A percentile compares a stretch with the other conserved stretches of the same genome.
These are phyloP conservation scores for Papilio protenor DNA, from an alignment of 2,888 invertebrate genomes.

Conservation along the genomic window DNA sequence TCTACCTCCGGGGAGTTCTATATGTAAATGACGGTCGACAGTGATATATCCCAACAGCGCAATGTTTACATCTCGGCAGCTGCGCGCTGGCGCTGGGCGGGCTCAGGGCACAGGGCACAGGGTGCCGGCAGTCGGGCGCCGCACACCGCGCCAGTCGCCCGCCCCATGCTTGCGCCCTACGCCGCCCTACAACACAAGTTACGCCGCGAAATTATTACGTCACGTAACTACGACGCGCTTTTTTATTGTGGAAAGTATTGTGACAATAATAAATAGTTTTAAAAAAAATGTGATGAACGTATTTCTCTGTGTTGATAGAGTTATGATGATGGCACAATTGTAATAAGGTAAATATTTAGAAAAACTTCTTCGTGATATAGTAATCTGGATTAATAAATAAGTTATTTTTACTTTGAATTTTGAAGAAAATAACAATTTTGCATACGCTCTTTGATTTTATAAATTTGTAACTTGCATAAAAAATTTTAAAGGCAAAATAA, in stretches of 20 bases:
- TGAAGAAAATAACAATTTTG: no score
- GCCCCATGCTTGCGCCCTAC: slow-evolving; percentile 49
- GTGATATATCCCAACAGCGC: slow-evolving; percentile 38
- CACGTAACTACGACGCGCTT: background rate
- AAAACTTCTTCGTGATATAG: no score
- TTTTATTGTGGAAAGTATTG: background rate
- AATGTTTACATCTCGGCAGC: slow-evolving; percentile 36
- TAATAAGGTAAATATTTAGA: background rate
- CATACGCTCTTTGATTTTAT: no score
- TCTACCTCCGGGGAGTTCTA: background rate
- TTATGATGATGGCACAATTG: background rate
- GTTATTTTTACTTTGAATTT: no score
- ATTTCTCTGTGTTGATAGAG: background rate
- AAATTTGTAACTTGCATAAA: no score
- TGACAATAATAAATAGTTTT: background rate
- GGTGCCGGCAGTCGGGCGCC: slow-evolving; percentile 56
- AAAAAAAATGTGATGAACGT: background rate
- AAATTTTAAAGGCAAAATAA: no score
- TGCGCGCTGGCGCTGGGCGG: slow-evolving; percentile 26
- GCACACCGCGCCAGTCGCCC: slow-evolving; percentile 53
- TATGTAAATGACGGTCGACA: slow-evolving; percentile 39
- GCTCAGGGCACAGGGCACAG: slow-evolving; percentile 30
- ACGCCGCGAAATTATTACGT: slow-evolving; percentile 2
- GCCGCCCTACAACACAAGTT: background rate
- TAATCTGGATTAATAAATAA: no score